A percentile compares a stretch with the other conserved stretches of the same genome.
These are phyloP conservation scores for Drosophila fulvimacula DNA, from an alignment of 2,888 invertebrate genomes.

Conservation along the genomic window DNA sequence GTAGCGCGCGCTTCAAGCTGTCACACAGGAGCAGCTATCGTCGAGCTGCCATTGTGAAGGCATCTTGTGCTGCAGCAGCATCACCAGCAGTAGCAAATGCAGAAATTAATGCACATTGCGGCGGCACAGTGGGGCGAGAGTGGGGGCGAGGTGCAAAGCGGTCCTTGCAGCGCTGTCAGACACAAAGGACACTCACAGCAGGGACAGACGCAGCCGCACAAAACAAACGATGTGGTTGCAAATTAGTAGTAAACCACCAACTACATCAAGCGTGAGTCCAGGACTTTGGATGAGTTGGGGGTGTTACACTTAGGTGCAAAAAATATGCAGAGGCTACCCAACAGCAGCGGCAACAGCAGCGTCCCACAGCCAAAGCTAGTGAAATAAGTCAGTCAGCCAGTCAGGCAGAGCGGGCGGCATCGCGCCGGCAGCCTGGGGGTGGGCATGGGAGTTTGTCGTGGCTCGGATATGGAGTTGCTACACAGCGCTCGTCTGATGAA, in stretches of 20 bases:
- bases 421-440: not conserved
- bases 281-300: slow-evolving; percentile 27
- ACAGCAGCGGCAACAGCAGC: slow-evolving; percentile 12
- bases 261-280: slow-evolving; percentile 73
- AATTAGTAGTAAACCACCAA: slow-evolving; percentile 80
- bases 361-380: slow-evolving; percentile 27
- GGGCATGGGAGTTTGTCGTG: not conserved
- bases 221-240: slow-evolving; percentile 80
- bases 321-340: slow-evolving; percentile 46
- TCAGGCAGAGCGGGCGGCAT: slow-evolving; percentile 37
- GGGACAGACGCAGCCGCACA: slow-evolving; percentile 55
- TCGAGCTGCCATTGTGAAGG: slow-evolving; percentile 44
- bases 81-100: slow-evolving; percentile 51
- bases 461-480: slow-evolving; percentile 39
- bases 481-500: slow-evolving; percentile 54
- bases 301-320: slow-evolving; percentile 57
- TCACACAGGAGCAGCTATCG: slow-evolving; percentile 50
- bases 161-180: slow-evolving; percentile 60
- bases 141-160: slow-evolving; percentile 34
- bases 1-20: slow-evolving; percentile 45
- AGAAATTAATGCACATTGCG: slow-evolving; percentile 72
- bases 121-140: slow-evolving; percentile 11
- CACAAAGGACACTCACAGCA: slow-evolving; percentile 64
- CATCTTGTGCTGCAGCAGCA: slow-evolving; percentile 41
- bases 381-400: slow-evolving; percentile 67